Base-by-base conservation (phyloP, 2,888 invertebrate genomes). In the Clusia tigrina region DNA sequence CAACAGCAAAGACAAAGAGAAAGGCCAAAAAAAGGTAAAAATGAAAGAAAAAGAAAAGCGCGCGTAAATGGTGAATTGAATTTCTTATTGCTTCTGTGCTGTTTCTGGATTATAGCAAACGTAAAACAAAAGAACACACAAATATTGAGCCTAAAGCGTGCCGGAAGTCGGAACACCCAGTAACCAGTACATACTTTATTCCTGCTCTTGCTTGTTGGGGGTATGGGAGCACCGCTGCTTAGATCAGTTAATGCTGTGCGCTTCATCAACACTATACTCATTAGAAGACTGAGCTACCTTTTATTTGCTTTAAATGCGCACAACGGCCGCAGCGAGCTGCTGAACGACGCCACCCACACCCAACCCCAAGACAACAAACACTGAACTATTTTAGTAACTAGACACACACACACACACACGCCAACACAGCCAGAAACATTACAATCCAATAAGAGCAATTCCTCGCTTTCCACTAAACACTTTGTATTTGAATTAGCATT, bases 401-500 rank as follows among this genome's bases (percentile, higher is more conserved):
- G n/a, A n/a, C n/a, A n/a, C n/a, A n/a, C n/a, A n/a, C n/a, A n/a
- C n/a, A n/a, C n/a, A n/a, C n/a, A n/a, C n/a, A n/a, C n/a, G n/a
- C n/a, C n/a, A n/a, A n/a, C n/a, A 53, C 5, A 1, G 17, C 1
- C 32, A 54, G 32, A 48, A 48, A 22, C 48, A 48, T 6, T 48
- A 48, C 48, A 22, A 48, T 10, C 42, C 42, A 6, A 42, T 42
- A 42, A 18, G 24, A 54, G 54, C 22, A 52, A 37, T 10, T 42
- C 42, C n/a, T 3, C 42, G n/a, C 9, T 17, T 42, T n/a, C n/a
- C 51, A 42, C 42, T 51, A 24, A 20, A 23, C 32, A n/a, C 32
- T 54, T 48, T 54, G 51, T 61, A 61, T 58, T 42, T 57, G 32
- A 54, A 62, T 57, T 20, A 62, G 57, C 62, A 62, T 62, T 62